A percentile compares a stretch with the other conserved stretches of the same genome.
Evolutionary conservation across 1,140 invertebrate species (phyloP).

Genomic region (Achroia grisella): DNA sequence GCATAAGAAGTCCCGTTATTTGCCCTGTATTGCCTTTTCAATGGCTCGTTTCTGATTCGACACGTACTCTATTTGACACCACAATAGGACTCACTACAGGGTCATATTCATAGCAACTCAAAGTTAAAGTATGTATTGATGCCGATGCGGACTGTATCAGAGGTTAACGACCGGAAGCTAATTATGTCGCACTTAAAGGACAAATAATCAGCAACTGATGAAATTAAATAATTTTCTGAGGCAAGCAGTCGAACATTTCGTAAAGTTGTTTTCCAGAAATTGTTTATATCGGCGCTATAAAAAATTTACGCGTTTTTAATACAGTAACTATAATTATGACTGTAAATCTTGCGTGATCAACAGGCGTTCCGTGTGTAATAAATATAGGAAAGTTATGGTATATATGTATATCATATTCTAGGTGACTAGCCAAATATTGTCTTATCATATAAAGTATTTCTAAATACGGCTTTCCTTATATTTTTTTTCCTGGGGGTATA

Average conservation of each 20-base stretch:
- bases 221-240: background rate
- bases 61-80: slow-evolving; percentile 56
- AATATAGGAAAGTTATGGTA: too few relatives aligned
- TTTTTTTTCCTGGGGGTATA: too few relatives aligned
- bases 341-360: too few relatives aligned
- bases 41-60: slow-evolving; percentile 59
- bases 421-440: too few relatives aligned
- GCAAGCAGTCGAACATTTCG: background rate
- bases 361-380: too few relatives aligned
- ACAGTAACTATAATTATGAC: too few relatives aligned
- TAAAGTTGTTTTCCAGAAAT: too few relatives aligned
- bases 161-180: slow-evolving; percentile 39
- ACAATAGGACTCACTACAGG: slow-evolving; percentile 61
- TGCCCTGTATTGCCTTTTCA: slow-evolving; percentile 64
- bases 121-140: slow-evolving; percentile 45
- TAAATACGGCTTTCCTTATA: too few relatives aligned
- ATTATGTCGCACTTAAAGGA: background rate
- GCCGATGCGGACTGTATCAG: slow-evolving; percentile 50
- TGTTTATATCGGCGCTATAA: too few relatives aligned
- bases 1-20: slow-evolving; percentile 41
- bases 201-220: background rate
- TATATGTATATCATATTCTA: too few relatives aligned
- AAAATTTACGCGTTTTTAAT: too few relatives aligned
- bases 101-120: slow-evolving; percentile 56
- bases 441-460: too few relatives aligned